phyloP scores from a whole-genome alignment of 2,888 invertebrate species.

The Chelonus formosanus region DNA sequence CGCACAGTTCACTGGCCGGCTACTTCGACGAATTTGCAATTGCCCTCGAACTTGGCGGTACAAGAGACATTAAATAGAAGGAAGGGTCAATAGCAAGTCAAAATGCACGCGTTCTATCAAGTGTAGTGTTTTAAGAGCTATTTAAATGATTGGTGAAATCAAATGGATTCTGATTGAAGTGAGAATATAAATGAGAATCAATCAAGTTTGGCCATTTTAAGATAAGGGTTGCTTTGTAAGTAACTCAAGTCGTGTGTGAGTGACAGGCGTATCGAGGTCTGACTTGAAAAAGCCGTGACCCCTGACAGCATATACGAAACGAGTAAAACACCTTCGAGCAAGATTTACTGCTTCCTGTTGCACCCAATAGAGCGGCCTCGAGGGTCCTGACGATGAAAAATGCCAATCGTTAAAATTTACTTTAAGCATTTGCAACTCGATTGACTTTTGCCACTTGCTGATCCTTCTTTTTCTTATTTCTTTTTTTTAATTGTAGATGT shows the following conservation, averaged over 20 bases:
- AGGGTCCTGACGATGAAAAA: background rate
- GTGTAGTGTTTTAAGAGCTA: no score
- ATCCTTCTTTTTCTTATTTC: background rate
- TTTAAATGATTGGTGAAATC: background rate
- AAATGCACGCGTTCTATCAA: no score
- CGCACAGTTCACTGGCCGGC: slow-evolving; percentile 29
- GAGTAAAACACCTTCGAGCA: slow-evolving; percentile 15
- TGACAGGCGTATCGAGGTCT: background rate
- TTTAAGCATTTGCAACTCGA: no score
- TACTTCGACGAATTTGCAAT: slow-evolving; percentile 31
- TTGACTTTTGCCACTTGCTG: no score
- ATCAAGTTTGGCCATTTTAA: no score
- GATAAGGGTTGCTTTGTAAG: no score
- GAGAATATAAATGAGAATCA: slow-evolving; percentile 2
- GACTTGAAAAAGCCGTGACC: slow-evolving; percentile 14
- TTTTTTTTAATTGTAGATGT: background rate
- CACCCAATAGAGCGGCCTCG: slow-evolving; percentile 7
- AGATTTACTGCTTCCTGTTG: slow-evolving; percentile 25
- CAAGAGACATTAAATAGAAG: slow-evolving; percentile 6
- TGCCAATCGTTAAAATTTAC: no score
- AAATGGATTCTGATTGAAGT: slow-evolving; percentile 8
- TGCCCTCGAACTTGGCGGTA: slow-evolving; percentile 25
- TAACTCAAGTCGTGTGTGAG: no score
- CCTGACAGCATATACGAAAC: background rate
- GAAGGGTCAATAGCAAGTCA: no score